These are phyloP conservation scores for Drosophila santomea DNA, from an alignment of 1,140 invertebrate species.

Conservation along the genomic window DNA sequence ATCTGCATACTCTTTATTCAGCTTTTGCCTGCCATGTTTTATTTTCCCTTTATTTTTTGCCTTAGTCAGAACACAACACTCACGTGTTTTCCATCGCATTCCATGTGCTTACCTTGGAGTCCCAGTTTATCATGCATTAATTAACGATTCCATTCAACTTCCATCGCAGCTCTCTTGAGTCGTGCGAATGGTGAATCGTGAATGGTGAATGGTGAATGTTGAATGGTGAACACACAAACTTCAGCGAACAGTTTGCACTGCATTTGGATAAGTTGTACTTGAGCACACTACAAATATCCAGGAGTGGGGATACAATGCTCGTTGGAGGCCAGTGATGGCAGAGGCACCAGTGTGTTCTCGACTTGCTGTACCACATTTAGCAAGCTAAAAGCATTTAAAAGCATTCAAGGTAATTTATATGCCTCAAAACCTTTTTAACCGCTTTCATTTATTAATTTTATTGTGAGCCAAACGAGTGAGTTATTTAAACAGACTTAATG, in stretches of 20 bases:
- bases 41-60: slow-evolving; percentile 1
- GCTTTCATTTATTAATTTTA: too few relatives aligned
- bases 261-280: slow-evolving; percentile 44
- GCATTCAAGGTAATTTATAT: too few relatives aligned
- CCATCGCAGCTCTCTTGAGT: slow-evolving; percentile 29
- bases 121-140: slow-evolving; percentile 49
- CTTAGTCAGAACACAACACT: slow-evolving; percentile 10
- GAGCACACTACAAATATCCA: slow-evolving; percentile 37
- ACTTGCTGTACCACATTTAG: too few relatives aligned
- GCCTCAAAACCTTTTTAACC: too few relatives aligned
- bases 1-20: slow-evolving; percentile 28
- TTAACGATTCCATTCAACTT: slow-evolving; percentile 57
- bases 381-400: too few relatives aligned
- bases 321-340: slow-evolving; percentile 1
- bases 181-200: slow-evolving; percentile 23
- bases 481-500: too few relatives aligned
- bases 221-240: slow-evolving; percentile 40
- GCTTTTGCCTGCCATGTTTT: background rate
- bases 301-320: slow-evolving; percentile 7
- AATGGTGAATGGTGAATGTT: too few relatives aligned
- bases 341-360: background rate
- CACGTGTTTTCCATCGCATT: slow-evolving; percentile 1
- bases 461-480: too few relatives aligned
- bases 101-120: slow-evolving; percentile 14
- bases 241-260: slow-evolving; percentile 28